phyloP scores from a whole-genome alignment of 2,113 vertebrate genomes.

The Protomyctophum bolini region DNA sequence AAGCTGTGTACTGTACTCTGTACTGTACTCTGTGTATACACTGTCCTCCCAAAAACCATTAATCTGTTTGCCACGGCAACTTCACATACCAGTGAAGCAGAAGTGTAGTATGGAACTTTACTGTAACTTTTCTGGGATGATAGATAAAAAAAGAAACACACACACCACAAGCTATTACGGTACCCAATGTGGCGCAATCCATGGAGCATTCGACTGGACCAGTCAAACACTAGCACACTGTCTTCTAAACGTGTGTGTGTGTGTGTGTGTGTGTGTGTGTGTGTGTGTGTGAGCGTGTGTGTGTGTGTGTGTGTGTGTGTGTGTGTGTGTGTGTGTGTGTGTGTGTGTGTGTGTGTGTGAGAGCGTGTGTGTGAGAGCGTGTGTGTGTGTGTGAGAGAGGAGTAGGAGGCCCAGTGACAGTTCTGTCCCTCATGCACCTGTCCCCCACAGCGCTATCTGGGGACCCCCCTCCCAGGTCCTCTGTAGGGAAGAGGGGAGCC shows the following conservation, averaged over 20 bases:
- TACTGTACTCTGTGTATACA: conserved; percentile 26
- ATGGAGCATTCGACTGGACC: conserved; percentile 60
- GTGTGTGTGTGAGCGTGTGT: not conserved
- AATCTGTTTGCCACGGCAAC: conserved; percentile 58
- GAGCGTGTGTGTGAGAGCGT: too few relatives aligned
- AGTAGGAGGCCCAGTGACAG: conserved; percentile 84
- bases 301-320: too few relatives aligned
- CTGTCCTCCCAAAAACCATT: conserved; percentile 46
- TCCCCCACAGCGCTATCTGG: conserved; percentile 77
- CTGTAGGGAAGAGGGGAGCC: conserved; percentile 71
- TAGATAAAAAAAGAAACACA: conserved; percentile 30
- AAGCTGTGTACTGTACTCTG: conserved; percentile 31
- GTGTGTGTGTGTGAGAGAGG: too few relatives aligned
- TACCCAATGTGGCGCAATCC: conserved; percentile 67
- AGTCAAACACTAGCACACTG: conserved; percentile 60
- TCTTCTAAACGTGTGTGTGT: conserved; percentile 34
- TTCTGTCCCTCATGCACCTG: conserved; percentile 82
- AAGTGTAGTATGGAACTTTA: conserved; percentile 53
- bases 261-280: conserved; percentile 11
- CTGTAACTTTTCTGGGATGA: conserved; percentile 68
- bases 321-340: too few relatives aligned
- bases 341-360: too few relatives aligned
- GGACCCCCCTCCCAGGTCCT: conserved; percentile 69
- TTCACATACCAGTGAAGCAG: conserved; percentile 24
- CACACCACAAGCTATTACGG: conserved; percentile 46